A percentile compares a stretch with the other conserved stretches of the same genome.
Evolutionary conservation across 37 sponge, comb jelly and placozoan species (phyloP).

Genomic region (Halichondria panicea): DNA sequence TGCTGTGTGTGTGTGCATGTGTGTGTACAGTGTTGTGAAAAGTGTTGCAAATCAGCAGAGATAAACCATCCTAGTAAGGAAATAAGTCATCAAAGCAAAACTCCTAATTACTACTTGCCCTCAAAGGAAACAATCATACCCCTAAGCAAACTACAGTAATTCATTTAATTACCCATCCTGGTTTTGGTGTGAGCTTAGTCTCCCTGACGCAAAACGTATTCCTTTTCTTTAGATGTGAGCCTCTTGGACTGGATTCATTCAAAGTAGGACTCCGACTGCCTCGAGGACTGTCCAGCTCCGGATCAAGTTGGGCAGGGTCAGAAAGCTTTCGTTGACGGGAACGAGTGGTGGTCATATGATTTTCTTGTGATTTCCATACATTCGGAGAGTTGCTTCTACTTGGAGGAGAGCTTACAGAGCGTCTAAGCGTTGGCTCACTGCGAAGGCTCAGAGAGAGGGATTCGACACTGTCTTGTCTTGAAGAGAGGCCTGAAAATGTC

Average conservation of each 20-base stretch:
- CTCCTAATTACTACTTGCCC: background rate
- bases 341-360: background rate
- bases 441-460: background rate
- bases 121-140: background rate
- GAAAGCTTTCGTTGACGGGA: slow-evolving; percentile 11
- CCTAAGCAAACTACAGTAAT: background rate
- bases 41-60: background rate
- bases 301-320: slow-evolving; percentile 2
- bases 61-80: too few relatives aligned
- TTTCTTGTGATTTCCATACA: background rate
- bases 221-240: slow-evolving; percentile 10
- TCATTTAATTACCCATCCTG: slow-evolving; percentile 33
- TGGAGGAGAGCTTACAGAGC: background rate
- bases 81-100: too few relatives aligned
- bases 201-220: slow-evolving; percentile 29
- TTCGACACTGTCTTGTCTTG: slow-evolving; percentile 6
- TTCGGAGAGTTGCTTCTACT: background rate
- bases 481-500: background rate
- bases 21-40: background rate
- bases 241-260: background rate
- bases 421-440: background rate
- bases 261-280: background rate
- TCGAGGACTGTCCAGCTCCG: background rate
- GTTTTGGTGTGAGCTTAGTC: slow-evolving; percentile 5
- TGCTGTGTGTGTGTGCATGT: slow-evolving; percentile 21